phyloP scores from a whole-genome alignment of 2,888 invertebrate genomes.

The Metallyticus violacea region DNA sequence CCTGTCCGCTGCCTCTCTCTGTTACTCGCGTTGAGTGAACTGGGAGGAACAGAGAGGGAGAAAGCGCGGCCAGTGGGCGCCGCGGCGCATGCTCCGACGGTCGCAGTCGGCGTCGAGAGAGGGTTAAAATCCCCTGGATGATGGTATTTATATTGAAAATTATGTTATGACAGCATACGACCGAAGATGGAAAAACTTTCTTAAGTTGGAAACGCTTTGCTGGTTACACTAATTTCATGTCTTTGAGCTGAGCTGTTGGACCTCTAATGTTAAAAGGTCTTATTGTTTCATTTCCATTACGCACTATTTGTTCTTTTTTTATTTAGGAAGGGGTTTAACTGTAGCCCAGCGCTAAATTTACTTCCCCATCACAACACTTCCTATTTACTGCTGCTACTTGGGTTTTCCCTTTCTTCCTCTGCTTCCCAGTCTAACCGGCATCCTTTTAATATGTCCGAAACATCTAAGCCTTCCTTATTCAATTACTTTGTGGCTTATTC shows the following conservation, averaged over 20 bases:
- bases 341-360: too few relatives aligned
- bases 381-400: too few relatives aligned
- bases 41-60: neutral
- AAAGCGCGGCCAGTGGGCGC: neutral
- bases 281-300: neutral
- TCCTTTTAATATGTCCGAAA: too few relatives aligned
- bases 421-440: too few relatives aligned
- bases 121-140: neutral
- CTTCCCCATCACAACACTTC: too few relatives aligned
- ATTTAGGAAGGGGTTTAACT: too few relatives aligned
- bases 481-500: too few relatives aligned
- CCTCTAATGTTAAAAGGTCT: neutral
- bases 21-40: neutral
- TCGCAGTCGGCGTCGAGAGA: neutral
- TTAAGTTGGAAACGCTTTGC: neutral
- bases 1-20: neutral
- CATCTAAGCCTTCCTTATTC: too few relatives aligned
- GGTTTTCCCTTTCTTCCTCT: too few relatives aligned
- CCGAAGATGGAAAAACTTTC: neutral
- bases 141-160: neutral
- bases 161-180: neutral
- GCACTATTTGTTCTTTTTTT: too few relatives aligned
- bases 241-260: neutral
- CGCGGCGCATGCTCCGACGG: neutral
- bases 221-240: neutral